Percentiles rank a stretch among this genome's conserved stretches.
Conservation (phyloP, 1,140 invertebrate genomes). For the Drosophila biarmipes region DNA sequence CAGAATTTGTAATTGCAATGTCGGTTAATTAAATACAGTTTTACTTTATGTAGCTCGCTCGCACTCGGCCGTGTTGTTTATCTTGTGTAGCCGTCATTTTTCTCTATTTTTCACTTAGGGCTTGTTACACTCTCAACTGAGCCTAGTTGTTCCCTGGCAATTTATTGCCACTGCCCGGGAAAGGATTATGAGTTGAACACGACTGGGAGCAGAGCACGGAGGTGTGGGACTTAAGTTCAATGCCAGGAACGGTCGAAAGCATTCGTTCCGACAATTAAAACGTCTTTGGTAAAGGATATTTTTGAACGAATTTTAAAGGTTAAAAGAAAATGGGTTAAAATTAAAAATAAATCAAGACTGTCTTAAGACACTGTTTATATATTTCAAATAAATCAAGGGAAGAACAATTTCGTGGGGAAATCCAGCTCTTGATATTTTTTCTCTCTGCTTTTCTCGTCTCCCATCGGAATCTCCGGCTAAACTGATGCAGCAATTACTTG, state of each 20-base stretch:
- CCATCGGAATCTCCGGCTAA: conserved; percentile 36
- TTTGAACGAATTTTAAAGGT: too few species aligned
- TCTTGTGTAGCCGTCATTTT: conserved; percentile 65
- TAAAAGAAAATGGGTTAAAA: too few species aligned
- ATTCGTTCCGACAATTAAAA: conserved; percentile 1
- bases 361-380: too few species aligned
- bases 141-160: conserved; percentile 42
- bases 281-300: not conserved
- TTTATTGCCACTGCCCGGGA: conserved; percentile 50
- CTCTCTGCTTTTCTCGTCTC: not conserved
- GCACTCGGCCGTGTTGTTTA: conserved; percentile 61
- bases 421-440: not conserved
- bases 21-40: conserved; percentile 84
- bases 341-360: too few species aligned
- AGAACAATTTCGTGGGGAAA: not conserved
- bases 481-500: conserved; percentile 65
- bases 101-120: conserved; percentile 73
- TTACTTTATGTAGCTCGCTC: conserved; percentile 68
- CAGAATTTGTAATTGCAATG: conserved; percentile 84
- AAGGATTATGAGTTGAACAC: conserved; percentile 53
- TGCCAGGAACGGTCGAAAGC: conserved; percentile 34
- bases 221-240: conserved; percentile 33
- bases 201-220: not conserved
- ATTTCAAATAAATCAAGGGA: not conserved
- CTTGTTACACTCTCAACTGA: conserved; percentile 49